Conservation (phyloP, 2,888 invertebrate species). For the Ennomos erosarius region DNA sequence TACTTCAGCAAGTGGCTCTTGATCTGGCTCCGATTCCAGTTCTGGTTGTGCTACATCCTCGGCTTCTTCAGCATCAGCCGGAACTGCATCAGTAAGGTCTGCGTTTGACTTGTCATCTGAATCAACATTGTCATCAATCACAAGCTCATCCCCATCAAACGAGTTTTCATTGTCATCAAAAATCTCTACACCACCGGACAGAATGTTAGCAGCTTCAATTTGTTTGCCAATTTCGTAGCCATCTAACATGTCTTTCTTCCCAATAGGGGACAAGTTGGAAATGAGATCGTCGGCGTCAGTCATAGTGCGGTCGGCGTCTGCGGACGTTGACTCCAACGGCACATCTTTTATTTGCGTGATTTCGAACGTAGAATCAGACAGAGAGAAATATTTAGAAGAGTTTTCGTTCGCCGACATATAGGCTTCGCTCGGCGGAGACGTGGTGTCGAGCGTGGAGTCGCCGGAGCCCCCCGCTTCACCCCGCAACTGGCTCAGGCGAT, state of each 20-base stretch:
- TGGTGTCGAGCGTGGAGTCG: constrained; percentile 73
- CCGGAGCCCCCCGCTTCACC: constrained; percentile 68
- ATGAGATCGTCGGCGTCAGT: constrained; percentile 61
- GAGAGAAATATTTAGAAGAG: constrained; percentile 76
- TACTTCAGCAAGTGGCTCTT: constrained; percentile 7
- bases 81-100: constrained; percentile 51
- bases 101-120: constrained; percentile 62
- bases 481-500: constrained; percentile 78
- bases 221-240: constrained; percentile 75
- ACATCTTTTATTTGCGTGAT: constrained; percentile 69
- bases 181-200: constrained; percentile 79
- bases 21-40: neutral
- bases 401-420: constrained; percentile 78
- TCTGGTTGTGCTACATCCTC: neutral
- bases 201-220: constrained; percentile 79
- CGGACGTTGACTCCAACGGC: constrained; percentile 51
- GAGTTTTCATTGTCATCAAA: constrained; percentile 84
- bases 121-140: constrained; percentile 79
- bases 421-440: constrained; percentile 69
- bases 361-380: constrained; percentile 74
- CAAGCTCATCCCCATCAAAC: constrained; percentile 78
- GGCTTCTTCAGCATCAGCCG: neutral
- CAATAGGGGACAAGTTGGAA: constrained; percentile 69
- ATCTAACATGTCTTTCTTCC: constrained; percentile 68
- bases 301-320: constrained; percentile 54